phyloP scores from a whole-genome alignment of 1,140 invertebrate species.

The Meloidogyne exigua region DNA sequence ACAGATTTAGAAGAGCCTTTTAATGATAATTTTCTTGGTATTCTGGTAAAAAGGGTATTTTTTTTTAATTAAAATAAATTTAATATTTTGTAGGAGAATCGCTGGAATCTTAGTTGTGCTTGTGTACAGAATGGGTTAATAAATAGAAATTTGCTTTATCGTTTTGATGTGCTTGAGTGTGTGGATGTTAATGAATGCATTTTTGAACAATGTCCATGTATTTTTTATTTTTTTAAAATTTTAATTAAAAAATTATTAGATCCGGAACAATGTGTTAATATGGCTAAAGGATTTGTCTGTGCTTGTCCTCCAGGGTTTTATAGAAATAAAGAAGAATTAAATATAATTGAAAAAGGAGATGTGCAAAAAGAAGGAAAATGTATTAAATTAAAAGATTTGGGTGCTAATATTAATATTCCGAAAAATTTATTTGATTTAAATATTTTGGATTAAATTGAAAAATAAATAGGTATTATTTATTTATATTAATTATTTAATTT shows the following conservation, averaged over 20 bases:
- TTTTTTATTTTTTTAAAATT: background rate
- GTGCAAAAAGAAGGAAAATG: background rate
- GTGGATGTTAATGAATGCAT: constrained; percentile 17
- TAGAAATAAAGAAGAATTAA: background rate
- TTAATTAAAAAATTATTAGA: background rate
- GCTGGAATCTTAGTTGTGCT: constrained; percentile 26
- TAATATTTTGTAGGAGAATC: constrained; percentile 9
- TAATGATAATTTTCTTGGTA: constrained; percentile 18
- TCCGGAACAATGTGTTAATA: constrained; percentile 15
- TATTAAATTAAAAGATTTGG: background rate
- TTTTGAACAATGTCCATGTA: constrained; percentile 8
- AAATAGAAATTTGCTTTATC: constrained; percentile 1
- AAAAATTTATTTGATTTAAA: background rate
- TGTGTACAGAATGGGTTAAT: constrained; percentile 9
- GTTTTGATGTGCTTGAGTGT: constrained; percentile 20
- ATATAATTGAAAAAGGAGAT: background rate
- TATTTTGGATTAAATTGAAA: background rate
- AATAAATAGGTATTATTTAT: background rate
- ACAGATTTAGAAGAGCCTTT: constrained; percentile 16
- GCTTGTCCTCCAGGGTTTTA: constrained; percentile 14
- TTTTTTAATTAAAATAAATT: background rate
- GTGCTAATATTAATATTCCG: background rate
- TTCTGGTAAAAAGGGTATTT: background rate
- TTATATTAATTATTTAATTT: too few species aligned
- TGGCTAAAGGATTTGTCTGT: constrained; percentile 3